A percentile compares a stretch with the other conserved stretches of the same genome.
phyloP scores from a whole-genome alignment of 1,140 invertebrate genomes.

The Lasioglossum baleicum region DNA sequence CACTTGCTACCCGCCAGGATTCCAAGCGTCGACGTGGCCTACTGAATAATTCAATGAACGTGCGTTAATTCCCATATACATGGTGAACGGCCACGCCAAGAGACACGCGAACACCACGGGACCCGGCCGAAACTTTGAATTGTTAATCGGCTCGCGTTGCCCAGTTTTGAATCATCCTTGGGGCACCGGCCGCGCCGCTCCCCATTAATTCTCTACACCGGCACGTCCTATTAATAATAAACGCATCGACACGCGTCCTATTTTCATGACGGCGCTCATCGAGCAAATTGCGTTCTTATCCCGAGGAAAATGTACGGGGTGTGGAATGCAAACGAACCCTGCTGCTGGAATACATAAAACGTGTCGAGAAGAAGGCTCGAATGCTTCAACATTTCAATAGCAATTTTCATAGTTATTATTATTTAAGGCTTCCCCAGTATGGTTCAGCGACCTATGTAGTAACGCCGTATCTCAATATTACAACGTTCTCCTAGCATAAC shows the following conservation, averaged over 20 bases:
- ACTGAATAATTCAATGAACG: slow-evolving; percentile 64
- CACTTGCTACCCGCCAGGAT: slow-evolving; percentile 18
- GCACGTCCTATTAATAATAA: slow-evolving; percentile 2
- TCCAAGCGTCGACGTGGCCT: slow-evolving; percentile 32
- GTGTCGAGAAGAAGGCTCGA: too few relatives aligned
- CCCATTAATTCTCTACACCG: slow-evolving; percentile 20
- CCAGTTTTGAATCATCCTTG: slow-evolving; percentile 25
- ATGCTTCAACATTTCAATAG: too few relatives aligned
- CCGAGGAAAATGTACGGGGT: background rate
- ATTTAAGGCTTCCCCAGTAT: too few relatives aligned
- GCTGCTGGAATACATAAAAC: too few relatives aligned
- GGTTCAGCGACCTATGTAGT: too few relatives aligned
- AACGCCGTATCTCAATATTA: too few relatives aligned
- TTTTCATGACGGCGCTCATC: background rate
- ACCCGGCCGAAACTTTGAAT: slow-evolving; percentile 52
- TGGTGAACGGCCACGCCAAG: background rate
- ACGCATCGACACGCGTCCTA: background rate
- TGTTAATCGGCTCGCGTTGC: slow-evolving; percentile 49
- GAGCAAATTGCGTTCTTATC: background rate
- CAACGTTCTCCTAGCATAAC: too few relatives aligned
- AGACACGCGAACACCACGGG: slow-evolving; percentile 27
- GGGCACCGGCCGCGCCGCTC: background rate
- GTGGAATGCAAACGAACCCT: too few relatives aligned
- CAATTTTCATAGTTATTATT: too few relatives aligned
- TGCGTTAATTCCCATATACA: slow-evolving; percentile 59